Evolutionary conservation across 2,113 vertebrate genomes (phyloP), one percentile per base, ranked within the genome.

Genomic region (Cisticola juncidis): DNA sequence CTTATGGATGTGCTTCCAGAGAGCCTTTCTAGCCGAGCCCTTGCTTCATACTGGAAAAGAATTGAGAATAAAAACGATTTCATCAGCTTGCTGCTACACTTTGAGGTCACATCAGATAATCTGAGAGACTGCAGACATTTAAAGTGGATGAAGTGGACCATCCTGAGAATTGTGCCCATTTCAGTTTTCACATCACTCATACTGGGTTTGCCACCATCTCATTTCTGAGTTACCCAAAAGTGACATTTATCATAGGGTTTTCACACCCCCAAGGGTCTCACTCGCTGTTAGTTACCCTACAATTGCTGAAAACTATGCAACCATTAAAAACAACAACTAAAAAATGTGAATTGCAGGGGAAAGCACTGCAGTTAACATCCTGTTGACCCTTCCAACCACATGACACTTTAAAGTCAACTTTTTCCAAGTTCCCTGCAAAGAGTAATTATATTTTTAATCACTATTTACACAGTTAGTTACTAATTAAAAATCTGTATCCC

Each of bases 1-100:
- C 99, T 99, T 73, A 99, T 99, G 20, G 99, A 92, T 2, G 99
- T 97, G 45, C 97, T 99, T 33, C 98, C 98, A 5, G 99, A 96
- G 44, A 99, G 97, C 42, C 98, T 97, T 82, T 99, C 99, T 94
- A 99, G 98, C 36, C 98, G 98, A 22, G 98, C 97, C 81, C 98
- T 98, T 31, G 98, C 97, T 92, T 99, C 99, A 11, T 99, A 99
- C 99, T 99, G 73, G 38, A 51, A 60, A 72, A 90, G 9, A 91
- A n/a, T 91, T 33, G 24, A 88, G 15, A 88, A 82, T 8, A 64
- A 80, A 68, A 53, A 62, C 25, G 22, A 50, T 60, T 82, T 16
- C 24, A 58, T 53, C 14, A 28, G 14, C 29, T 64, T 26, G 53
- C 28, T 77, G 58, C 28, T 26, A 69, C 53, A 19, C 54, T 71